Conservation (phyloP, 2,888 invertebrate genomes). For the Steinernema hermaphroditum region DNA sequence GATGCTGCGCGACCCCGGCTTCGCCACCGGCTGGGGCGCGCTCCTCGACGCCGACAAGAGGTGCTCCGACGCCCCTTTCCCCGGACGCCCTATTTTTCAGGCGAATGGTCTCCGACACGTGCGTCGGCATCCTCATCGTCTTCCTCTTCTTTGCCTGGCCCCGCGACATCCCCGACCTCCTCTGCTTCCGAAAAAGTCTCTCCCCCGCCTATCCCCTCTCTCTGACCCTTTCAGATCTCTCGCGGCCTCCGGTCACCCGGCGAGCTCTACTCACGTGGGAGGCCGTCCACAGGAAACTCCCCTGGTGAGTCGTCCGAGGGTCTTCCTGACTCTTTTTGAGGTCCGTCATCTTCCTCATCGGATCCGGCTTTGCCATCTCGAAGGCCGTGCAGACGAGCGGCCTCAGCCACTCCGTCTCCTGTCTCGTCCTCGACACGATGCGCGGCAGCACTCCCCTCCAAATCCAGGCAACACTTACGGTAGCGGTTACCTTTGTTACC, state of each 20-base stretch:
- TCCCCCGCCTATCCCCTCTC: background rate
- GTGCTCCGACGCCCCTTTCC: background rate
- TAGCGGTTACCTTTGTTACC: background rate
- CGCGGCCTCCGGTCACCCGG: slow-evolving; percentile 38
- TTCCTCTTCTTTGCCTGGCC: slow-evolving; percentile 54
- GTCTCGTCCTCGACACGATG: slow-evolving; percentile 18
- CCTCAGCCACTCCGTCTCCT: slow-evolving; percentile 6
- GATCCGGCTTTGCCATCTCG: slow-evolving; percentile 54
- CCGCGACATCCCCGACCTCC: slow-evolving; percentile 47
- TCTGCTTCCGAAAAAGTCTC: slow-evolving; percentile 35
- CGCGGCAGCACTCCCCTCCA: slow-evolving; percentile 36
- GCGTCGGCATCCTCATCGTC: slow-evolving; percentile 49
- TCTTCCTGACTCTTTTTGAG: no score
- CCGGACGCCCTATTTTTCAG: slow-evolving; percentile 23
- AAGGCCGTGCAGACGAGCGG: slow-evolving; percentile 13
- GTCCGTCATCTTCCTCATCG: slow-evolving; percentile 53
- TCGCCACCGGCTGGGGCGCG: slow-evolving; percentile 49
- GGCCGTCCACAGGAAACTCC: slow-evolving; percentile 45
- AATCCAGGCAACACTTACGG: slow-evolving; percentile 42
- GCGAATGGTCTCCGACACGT: slow-evolving; percentile 49
- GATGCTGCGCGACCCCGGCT: slow-evolving; percentile 54
- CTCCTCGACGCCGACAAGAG: background rate
- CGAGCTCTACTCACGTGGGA: slow-evolving; percentile 51
- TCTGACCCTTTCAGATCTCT: slow-evolving; percentile 36
- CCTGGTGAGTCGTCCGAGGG: slow-evolving; percentile 42